Base-by-base conservation (phyloP, 2,113 vertebrate species). In the Oreochromis niloticus region DNA sequence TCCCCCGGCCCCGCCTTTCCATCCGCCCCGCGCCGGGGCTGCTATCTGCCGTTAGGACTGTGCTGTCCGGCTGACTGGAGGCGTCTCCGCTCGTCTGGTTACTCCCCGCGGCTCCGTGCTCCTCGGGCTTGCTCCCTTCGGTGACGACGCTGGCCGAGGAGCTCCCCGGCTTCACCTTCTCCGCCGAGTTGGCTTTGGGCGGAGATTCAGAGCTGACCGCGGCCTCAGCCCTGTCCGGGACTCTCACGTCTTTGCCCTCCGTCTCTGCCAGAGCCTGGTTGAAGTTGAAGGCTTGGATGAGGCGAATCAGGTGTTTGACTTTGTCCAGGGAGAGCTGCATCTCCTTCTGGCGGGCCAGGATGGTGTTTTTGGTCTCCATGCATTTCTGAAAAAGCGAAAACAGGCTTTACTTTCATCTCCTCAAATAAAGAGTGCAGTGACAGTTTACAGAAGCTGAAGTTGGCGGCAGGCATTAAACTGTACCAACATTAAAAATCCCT, bases 351-450 rank as follows among this genome's bases (percentile, higher is more conserved):
- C 98, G 97, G 82, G 98, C 97, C 93, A 99, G 97, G 94, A 98
- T 98, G 94, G 94, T 97, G 83, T 98, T 99, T 97, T 99, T 99
- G 97, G 97, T 99, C 94, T 99, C 98, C 98, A 99, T 99, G 96
- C 98, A 99, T 98, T 99, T 99, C 99, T 99, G 93, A 66, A 88
- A 92, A 14, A 12, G 89, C 12, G 91, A 56, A 90, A 75, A 48
- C 71, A 7, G 41, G 24, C 4, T 75, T 75, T 32, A 78, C 9
- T 78, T 50, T 32, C 71, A 5, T 12, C 6, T 9, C 68, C 39
- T 48, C 4, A 43, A 30, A 16, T 73, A 73, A 27, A 0, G 39
- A 4, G 36, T 27, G 41, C 24, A 30, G 43, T 75, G 43, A 30
- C 5, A 7, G 17, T 7, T 50, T 46, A 11, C 13, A 48, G 39